A percentile compares a stretch with the other conserved stretches of the same genome.
Conservation (phyloP, 2,888 invertebrate genomes). For the Meta bourneti region DNA sequence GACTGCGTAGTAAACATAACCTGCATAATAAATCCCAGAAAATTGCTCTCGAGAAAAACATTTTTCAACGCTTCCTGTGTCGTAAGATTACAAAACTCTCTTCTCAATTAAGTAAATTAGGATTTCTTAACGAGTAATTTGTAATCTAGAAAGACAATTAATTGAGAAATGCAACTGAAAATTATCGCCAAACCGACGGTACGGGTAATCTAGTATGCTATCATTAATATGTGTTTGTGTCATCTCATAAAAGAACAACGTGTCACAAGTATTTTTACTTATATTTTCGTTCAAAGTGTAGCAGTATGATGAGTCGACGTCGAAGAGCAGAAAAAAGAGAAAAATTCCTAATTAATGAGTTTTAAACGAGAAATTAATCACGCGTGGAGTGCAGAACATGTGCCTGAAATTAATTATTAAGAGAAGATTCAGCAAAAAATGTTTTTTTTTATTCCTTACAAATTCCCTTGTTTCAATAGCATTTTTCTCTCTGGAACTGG, state of each 20-base stretch:
- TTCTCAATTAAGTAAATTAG: slow-evolving; percentile 6
- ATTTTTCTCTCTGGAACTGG: slow-evolving; percentile 4
- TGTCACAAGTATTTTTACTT: slow-evolving; percentile 21
- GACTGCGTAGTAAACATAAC: not conserved
- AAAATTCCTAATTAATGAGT: slow-evolving; percentile 62
- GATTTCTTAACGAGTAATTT: slow-evolving; percentile 39
- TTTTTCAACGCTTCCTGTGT: not conserved
- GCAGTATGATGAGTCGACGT: not conserved
- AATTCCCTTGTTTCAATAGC: not conserved
- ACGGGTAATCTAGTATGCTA: slow-evolving; percentile 43
- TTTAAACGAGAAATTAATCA: slow-evolving; percentile 74
- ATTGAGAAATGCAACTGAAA: slow-evolving; percentile 30
- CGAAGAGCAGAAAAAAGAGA: slow-evolving; percentile 24
- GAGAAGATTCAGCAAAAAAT: slow-evolving; percentile 14
- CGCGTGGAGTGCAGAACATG: slow-evolving; percentile 39
- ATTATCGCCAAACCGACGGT: slow-evolving; percentile 14
- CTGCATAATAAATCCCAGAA: not conserved
- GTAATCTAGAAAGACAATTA: slow-evolving; percentile 28
- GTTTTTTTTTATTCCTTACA: slow-evolving; percentile 3
- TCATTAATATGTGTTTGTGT: slow-evolving; percentile 53
- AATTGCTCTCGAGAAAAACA: not conserved
- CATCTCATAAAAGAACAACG: slow-evolving; percentile 10
- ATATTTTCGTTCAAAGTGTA: slow-evolving; percentile 21
- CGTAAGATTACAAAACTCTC: not conserved
- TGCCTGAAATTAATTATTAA: slow-evolving; percentile 60